Evolutionary conservation across 2,113 vertebrate species (phyloP).

Genomic region (Otocyon megalotis): DNA sequence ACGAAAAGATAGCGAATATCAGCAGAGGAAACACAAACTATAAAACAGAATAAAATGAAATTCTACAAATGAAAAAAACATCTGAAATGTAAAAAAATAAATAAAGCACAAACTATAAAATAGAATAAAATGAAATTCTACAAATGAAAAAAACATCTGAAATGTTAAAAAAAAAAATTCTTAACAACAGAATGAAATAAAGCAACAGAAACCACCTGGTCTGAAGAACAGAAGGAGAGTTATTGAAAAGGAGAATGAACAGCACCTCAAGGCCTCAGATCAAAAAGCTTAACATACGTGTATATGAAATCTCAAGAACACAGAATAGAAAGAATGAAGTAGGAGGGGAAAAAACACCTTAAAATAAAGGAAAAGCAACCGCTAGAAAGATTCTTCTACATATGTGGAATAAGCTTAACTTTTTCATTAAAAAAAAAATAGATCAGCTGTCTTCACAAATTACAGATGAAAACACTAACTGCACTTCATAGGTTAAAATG

Average conservation of each 20-base stretch:
- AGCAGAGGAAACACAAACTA: neutral
- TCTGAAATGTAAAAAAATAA: too few species aligned
- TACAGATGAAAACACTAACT: neutral
- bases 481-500: neutral
- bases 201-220: neutral
- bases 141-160: neutral
- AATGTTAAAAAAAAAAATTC: neutral
- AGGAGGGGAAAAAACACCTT: neutral
- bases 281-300: neutral
- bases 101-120: neutral
- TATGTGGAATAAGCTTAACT: neutral
- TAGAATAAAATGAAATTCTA: neutral
- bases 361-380: slow-evolving; percentile 21
- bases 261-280: neutral
- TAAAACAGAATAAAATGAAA: neutral
- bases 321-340: neutral
- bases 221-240: neutral
- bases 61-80: neutral
- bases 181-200: neutral
- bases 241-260: neutral
- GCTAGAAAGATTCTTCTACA: neutral
- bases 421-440: neutral
- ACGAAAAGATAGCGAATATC: neutral
- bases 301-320: neutral
- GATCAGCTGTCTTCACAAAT: slow-evolving; percentile 30